Percentiles rank a stretch among this genome's conserved stretches.
Evolutionary conservation across 2,888 invertebrate genomes (phyloP).

Genomic region (Mythimna pallens): DNA sequence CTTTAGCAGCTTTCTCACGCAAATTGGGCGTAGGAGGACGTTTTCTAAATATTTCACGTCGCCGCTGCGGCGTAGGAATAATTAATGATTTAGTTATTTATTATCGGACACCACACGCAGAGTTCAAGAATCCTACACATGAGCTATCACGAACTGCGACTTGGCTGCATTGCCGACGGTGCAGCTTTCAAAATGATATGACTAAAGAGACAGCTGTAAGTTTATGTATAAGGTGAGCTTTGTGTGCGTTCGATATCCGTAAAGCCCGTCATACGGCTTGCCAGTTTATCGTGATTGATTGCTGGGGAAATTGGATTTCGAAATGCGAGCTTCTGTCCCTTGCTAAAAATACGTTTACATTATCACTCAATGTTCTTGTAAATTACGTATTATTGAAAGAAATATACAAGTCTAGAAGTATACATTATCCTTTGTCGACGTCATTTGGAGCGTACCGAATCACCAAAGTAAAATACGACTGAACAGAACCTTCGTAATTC

Average conservation of each 20-base stretch:
- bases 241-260: constrained; percentile 18
- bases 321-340: constrained; percentile 3
- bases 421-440: constrained; percentile 16
- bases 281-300: constrained; percentile 5
- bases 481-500: constrained; percentile 64
- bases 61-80: constrained; percentile 71
- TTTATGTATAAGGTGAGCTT: constrained; percentile 11
- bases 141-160: constrained; percentile 29
- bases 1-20: constrained; percentile 73
- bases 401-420: constrained; percentile 1
- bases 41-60: constrained; percentile 79
- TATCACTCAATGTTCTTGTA: background rate
- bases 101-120: constrained; percentile 57
- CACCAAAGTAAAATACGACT: constrained; percentile 57
- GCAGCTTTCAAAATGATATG: constrained; percentile 34
- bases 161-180: constrained; percentile 6
- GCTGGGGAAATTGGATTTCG: background rate
- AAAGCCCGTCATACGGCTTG: constrained; percentile 4
- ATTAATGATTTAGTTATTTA: constrained; percentile 80
- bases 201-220: constrained; percentile 27
- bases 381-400: constrained; percentile 4
- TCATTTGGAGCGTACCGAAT: constrained; percentile 45
- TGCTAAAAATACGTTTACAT: background rate
- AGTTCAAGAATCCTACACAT: constrained; percentile 55
- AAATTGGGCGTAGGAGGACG: constrained; percentile 78